These are phyloP conservation scores for Lithophane ornitopus DNA, from an alignment of 2,888 invertebrate genomes.

Conservation along the genomic window DNA sequence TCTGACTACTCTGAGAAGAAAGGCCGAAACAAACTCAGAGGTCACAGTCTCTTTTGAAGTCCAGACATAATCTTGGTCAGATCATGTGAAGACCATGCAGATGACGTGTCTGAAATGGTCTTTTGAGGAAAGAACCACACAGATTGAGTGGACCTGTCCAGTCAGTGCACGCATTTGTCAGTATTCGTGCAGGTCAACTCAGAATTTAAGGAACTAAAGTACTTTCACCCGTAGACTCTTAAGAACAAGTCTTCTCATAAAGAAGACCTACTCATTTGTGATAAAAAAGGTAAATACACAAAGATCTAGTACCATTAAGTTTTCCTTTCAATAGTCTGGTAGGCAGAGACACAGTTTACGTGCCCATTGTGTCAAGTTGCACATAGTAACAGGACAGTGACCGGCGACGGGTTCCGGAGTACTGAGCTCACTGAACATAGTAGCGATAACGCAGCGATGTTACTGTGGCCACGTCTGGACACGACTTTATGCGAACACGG, in stretches of 20 bases:
- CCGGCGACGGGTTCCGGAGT: conserved; percentile 64
- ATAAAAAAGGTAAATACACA: conserved; percentile 1
- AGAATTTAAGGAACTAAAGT: too few species aligned
- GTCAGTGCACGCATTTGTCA: too few species aligned
- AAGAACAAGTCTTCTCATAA: neutral
- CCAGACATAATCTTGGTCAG: too few species aligned
- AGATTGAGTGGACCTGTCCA: too few species aligned
- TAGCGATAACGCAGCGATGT: conserved; percentile 51
- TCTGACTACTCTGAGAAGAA: too few species aligned
- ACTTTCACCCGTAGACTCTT: too few species aligned
- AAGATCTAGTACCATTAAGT: conserved; percentile 9
- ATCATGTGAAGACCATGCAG: too few species aligned
- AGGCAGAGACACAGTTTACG: conserved; percentile 33
- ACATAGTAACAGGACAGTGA: conserved; percentile 44
- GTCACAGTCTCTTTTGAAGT: too few species aligned
- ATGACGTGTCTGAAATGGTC: too few species aligned
- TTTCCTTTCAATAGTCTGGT: conserved; percentile 5
- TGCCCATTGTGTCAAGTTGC: conserved; percentile 54
- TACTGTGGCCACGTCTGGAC: conserved; percentile 38
- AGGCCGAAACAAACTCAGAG: too few species aligned
- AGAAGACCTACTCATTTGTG: neutral
- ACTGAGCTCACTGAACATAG: conserved; percentile 51
- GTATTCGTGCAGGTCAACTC: too few species aligned
- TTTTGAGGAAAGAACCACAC: too few species aligned
- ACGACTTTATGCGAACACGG: conserved; percentile 13